These are phyloP conservation scores for Globicephala melas DNA, from an alignment of 2,113 vertebrate genomes.

Conservation along the genomic window DNA sequence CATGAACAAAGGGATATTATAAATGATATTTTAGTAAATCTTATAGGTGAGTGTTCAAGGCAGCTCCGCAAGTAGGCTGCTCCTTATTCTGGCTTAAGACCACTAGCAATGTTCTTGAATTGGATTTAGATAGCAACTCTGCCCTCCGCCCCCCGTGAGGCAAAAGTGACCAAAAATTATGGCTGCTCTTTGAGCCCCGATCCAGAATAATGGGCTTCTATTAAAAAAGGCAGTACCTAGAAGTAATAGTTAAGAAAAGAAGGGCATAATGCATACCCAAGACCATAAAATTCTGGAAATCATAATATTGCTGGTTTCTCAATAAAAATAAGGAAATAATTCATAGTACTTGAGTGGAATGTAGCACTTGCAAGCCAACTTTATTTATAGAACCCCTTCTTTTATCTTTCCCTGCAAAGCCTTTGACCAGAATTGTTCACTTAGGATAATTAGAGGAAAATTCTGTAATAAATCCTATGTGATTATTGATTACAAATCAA, in stretches of 20 bases:
- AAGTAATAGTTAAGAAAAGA: slow-evolving; percentile 29
- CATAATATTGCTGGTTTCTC: slow-evolving; percentile 16
- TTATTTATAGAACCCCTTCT: background rate
- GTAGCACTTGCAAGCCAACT: background rate
- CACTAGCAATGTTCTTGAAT: background rate
- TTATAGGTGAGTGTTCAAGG: background rate
- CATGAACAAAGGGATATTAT: background rate
- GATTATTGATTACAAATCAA: slow-evolving; percentile 60
- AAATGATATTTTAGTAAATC: background rate
- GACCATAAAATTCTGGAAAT: background rate
- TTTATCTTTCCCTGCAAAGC: slow-evolving; percentile 11
- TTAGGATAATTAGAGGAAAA: slow-evolving; percentile 51
- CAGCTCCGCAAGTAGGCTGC: background rate
- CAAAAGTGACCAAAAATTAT: background rate
- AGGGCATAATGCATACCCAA: background rate
- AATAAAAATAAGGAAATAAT: slow-evolving; percentile 44
- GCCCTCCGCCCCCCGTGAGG: background rate
- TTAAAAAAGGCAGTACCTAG: background rate
- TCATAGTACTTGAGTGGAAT: background rate
- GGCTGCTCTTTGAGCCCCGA: background rate
- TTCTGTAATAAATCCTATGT: slow-evolving; percentile 37
- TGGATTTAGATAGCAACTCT: background rate
- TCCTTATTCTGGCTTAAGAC: background rate
- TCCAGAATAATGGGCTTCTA: background rate
- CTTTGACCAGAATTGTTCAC: slow-evolving; percentile 38